A percentile compares a stretch with the other conserved stretches of the same genome.
Conservation (phyloP, 2,888 invertebrate genomes). For the Gymnoscelis rufifasciata region DNA sequence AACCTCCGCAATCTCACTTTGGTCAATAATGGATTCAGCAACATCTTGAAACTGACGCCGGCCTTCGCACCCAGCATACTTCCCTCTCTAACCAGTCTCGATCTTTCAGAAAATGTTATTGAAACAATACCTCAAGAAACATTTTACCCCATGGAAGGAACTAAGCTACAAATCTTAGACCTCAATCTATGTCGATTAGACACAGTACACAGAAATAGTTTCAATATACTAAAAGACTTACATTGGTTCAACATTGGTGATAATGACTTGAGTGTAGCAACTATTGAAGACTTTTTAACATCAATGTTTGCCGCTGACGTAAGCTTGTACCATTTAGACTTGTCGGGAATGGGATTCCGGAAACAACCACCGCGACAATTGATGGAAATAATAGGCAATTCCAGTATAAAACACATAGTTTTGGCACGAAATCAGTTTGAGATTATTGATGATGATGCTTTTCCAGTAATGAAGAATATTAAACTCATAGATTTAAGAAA, state of each 20-base stretch:
- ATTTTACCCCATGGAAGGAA: slow-evolving; percentile 68
- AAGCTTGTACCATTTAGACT: slow-evolving; percentile 64
- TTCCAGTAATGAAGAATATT: slow-evolving; percentile 77
- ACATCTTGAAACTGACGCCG: slow-evolving; percentile 59
- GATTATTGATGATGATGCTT: slow-evolving; percentile 64
- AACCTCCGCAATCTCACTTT: slow-evolving; percentile 71
- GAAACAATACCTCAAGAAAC: slow-evolving; percentile 58
- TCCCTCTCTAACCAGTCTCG: slow-evolving; percentile 65
- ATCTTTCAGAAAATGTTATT: slow-evolving; percentile 77
- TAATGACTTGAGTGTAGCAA: slow-evolving; percentile 68
- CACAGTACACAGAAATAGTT: slow-evolving; percentile 69
- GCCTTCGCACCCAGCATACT: slow-evolving; percentile 61
- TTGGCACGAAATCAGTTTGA: slow-evolving; percentile 79
- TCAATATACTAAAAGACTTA: slow-evolving; percentile 66
- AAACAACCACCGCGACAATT: slow-evolving; percentile 67
- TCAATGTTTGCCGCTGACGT: slow-evolving; percentile 52
- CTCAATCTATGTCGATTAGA: slow-evolving; percentile 76
- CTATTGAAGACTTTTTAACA: slow-evolving; percentile 61
- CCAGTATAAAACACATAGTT: slow-evolving; percentile 67
- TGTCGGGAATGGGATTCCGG: slow-evolving; percentile 76
- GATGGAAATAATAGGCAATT: slow-evolving; percentile 69
- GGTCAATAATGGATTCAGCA: slow-evolving; percentile 76
- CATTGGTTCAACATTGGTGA: slow-evolving; percentile 70
- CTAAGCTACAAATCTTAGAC: slow-evolving; percentile 61
- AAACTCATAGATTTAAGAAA: slow-evolving; percentile 76